Percentiles rank a stretch among this genome's conserved stretches.
Evolutionary conservation across 1,140 invertebrate genomes (phyloP).

Genomic region (Lepidurus packardi): DNA sequence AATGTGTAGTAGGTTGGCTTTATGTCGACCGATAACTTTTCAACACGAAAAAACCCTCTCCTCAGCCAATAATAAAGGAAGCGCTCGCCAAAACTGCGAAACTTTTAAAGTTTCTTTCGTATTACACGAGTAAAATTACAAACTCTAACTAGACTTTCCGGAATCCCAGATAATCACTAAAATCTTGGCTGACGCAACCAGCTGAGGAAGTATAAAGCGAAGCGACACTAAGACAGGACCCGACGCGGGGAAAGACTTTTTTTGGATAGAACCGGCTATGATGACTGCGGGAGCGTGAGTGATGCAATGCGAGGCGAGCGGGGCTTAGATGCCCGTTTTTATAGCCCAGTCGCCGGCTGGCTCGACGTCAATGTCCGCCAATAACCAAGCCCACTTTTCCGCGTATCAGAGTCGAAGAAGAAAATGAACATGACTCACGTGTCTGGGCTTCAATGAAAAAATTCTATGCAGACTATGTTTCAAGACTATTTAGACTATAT

Average conservation of each 20-base stretch:
- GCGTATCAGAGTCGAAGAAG: not conserved
- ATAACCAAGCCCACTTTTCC: constrained; percentile 1
- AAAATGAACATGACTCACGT: not conserved
- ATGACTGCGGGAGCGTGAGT: not conserved
- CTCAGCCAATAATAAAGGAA: too few relatives aligned
- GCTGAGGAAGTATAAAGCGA: not conserved
- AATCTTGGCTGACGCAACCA: not conserved
- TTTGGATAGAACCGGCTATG: not conserved
- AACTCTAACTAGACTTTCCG: not conserved
- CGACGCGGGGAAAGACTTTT: not conserved
- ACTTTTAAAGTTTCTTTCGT: too few relatives aligned
- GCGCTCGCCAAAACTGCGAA: too few relatives aligned
- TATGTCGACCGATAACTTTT: not conserved
- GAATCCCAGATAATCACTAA: not conserved
- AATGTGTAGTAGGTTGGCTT: not conserved
- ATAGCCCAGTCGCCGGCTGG: not conserved
- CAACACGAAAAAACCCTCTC: not conserved
- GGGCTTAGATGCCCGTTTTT: not conserved
- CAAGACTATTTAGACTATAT: too few relatives aligned
- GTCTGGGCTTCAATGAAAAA: not conserved
- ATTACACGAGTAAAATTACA: not conserved
- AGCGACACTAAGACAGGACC: not conserved
- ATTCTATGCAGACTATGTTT: not conserved
- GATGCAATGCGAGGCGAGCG: not conserved
- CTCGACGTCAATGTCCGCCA: constrained; percentile 4